Conservation (phyloP, 2,888 invertebrate species). For the Ryuthela nishihirai region DNA sequence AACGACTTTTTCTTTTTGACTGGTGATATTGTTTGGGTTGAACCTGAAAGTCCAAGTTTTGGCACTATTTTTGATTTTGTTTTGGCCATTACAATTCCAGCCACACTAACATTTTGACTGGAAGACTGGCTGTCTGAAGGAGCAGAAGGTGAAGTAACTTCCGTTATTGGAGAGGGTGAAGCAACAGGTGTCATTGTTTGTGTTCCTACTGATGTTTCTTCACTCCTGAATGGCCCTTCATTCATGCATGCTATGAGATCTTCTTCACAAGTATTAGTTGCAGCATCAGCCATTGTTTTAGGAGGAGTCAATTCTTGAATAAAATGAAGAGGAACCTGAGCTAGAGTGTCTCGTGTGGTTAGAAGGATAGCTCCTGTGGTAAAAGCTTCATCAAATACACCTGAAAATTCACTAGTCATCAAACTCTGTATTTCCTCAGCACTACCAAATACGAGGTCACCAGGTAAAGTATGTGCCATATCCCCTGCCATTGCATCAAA, state of each 20-base stretch:
- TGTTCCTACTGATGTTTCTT: constrained; percentile 38
- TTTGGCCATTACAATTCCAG: no score
- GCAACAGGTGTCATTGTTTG: constrained; percentile 33
- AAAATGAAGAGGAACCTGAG: constrained; percentile 34
- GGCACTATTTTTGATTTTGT: no score
- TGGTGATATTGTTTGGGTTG: not conserved
- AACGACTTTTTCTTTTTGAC: not conserved
- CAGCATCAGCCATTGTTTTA: constrained; percentile 39
- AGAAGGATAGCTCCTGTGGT: constrained; percentile 30
- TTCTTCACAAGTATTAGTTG: constrained; percentile 40
- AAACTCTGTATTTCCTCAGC: constrained; percentile 27
- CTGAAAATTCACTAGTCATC: constrained; percentile 21
- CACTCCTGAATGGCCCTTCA: constrained; percentile 20
- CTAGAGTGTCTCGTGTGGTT: constrained; percentile 22
- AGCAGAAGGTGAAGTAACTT: no score
- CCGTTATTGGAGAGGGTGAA: constrained; percentile 23
- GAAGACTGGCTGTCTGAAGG: no score
- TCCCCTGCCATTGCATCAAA: constrained; percentile 3
- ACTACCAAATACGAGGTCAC: constrained; percentile 31
- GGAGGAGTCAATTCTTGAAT: constrained; percentile 22
- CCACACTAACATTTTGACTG: no score
- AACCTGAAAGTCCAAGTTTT: not conserved
- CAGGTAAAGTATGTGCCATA: constrained; percentile 13
- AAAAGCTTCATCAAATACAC: constrained; percentile 32
- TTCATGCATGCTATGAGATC: constrained; percentile 16